Evolutionary conservation across 2,888 invertebrate genomes (phyloP), one percentile per base, ranked within the genome.

Genomic region (Phania funesta): DNA sequence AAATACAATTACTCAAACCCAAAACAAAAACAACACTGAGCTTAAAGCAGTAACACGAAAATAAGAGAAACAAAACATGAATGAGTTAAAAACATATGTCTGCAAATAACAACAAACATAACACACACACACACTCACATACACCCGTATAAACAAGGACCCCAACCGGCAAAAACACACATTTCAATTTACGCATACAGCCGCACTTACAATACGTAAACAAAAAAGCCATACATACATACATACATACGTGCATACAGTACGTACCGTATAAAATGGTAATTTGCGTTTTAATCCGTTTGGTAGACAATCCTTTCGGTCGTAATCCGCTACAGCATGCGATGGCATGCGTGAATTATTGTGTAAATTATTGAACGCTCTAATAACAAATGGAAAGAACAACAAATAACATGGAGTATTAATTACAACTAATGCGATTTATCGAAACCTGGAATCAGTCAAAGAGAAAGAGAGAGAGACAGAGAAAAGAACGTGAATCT

Each of bases 361-460:
- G 68, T 78, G 75, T 82, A 82, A 82, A 82, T 82, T 82, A 82
- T 82, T 82, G 78, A 78, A 74, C 74, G 75, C 78, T 75, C 78
- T 75, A 78, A 82, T 74, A 82, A 82, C 75, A 82, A 78, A 82
- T 74, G 68, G 41, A 64, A 74, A 68, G 64, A 74, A 82, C 78
- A 76, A 56, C 68, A 68, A 68, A 56, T 56, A 78, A 75, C 74
- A 82, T 78, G 64, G 58, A 75, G 82, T 82, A 82, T 82, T 82
- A 78, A 82, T 82, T 82, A 82, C 82, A 82, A 82, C 74, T 78
- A 82, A 82, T 82, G 78, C 78, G 82, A 82, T 78, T 82, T 82
- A 78, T 48, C 52, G 75, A 75, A 82, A 65, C 50, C 68, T 20
- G 32, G 62, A 62, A 13, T 52, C 65, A 26, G 67, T 41, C 50